Conservation (phyloP, 2,113 vertebrate species). For the Neopipo cinnamomea region DNA sequence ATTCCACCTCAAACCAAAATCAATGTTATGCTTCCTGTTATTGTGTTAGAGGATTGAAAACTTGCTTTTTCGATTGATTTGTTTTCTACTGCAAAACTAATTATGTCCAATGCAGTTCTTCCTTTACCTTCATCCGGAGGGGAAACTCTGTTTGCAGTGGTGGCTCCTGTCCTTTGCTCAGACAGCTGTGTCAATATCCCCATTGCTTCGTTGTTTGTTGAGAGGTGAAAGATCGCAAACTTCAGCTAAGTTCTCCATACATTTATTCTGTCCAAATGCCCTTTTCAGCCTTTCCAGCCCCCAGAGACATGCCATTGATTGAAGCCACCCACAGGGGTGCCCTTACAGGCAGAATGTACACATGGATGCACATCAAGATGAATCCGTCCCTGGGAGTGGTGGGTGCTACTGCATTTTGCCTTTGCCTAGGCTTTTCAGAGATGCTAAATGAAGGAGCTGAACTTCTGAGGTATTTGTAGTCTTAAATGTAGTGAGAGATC, state of each 20-base stretch:
- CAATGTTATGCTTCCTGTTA: constrained; percentile 64
- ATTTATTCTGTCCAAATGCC: not conserved
- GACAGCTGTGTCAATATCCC: constrained; percentile 26
- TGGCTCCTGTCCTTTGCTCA: constrained; percentile 38
- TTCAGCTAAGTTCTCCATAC: not conserved
- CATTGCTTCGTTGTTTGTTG: not conserved
- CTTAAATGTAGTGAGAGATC: not conserved
- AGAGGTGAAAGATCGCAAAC: not conserved
- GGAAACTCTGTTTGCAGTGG: constrained; percentile 26
- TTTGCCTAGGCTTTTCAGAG: not conserved
- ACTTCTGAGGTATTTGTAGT: not conserved
- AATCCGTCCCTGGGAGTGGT: not conserved
- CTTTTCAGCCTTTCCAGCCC: not conserved
- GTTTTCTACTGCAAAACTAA: constrained; percentile 71
- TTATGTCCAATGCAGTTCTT: constrained; percentile 60
- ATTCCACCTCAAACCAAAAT: constrained; percentile 68
- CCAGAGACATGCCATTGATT: accelerated
- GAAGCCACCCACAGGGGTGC: not conserved
- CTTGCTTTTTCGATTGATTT: constrained; percentile 72
- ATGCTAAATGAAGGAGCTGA: not conserved
- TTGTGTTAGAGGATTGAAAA: constrained; percentile 66
- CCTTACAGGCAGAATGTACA: not conserved
- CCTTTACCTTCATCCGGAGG: constrained; percentile 54
- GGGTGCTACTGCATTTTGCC: not conserved
- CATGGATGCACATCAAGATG: not conserved